A percentile compares a stretch with the other conserved stretches of the same genome.
Conservation (phyloP, 2,113 vertebrate genomes). For the Eudyptes chrysolophus region DNA sequence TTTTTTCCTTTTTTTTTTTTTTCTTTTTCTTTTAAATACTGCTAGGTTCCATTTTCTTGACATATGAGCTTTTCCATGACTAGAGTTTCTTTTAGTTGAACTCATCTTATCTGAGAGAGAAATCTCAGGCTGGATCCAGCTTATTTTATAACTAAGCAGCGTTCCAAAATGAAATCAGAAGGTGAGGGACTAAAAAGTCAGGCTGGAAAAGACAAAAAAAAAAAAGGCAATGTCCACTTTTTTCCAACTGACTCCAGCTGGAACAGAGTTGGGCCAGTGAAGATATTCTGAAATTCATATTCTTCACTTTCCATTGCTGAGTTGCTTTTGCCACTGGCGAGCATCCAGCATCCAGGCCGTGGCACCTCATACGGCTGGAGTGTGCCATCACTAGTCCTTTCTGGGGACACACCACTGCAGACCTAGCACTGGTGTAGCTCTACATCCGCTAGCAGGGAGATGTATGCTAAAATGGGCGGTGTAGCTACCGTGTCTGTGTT, state of each 20-base stretch:
- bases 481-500: neutral
- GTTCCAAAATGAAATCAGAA: constrained; percentile 1
- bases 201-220: neutral
- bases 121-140: constrained; percentile 18
- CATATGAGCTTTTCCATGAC: neutral
- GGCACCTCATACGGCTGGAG: neutral
- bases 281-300: neutral
- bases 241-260: neutral
- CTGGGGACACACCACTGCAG: neutral
- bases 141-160: neutral
- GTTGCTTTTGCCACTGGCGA: neutral
- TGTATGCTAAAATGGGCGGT: neutral
- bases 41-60: neutral
- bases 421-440: neutral
- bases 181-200: neutral
- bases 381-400: neutral
- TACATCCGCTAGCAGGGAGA: neutral
- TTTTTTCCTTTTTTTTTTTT: neutral
- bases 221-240: neutral
- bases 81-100: neutral
- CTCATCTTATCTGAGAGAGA: neutral
- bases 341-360: neutral
- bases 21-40: neutral
- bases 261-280: neutral
- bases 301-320: neutral